Evolutionary conservation across 2,888 invertebrate species (phyloP), one percentile per base, ranked within the genome.

Genomic region (Lymantria monacha): DNA sequence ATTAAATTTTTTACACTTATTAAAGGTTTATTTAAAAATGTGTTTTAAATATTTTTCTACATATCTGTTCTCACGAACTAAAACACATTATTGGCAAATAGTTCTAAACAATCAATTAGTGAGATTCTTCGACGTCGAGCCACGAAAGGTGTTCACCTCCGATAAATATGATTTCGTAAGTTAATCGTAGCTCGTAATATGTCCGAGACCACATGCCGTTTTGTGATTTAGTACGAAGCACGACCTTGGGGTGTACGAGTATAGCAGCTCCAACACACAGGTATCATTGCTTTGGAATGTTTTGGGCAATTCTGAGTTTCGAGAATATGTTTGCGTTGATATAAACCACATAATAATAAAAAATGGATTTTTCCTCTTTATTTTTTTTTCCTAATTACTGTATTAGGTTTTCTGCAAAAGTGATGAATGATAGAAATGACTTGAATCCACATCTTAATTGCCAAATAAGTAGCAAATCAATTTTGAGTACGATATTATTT

Each of bases 121-220:
- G 66, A 66, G 67, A 65, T 53, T 59, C 46, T 57, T 48, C 63
- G 63, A 63, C 72, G 71, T 76, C 72, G 48, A 30, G 44, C 30
- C 30, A 30, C 41, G 49, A 61, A 58, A 58, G 58, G 57, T 56
- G 57, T 63, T 61, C 63, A 51, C 49, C 65, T 63, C 69, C 70
- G 71, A 79, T 81, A 80, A 81, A 78, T 74, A 72, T 68, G 60
- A 74, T 85, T 85, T 82, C 81, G 80, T 81, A 84, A 85, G 70
- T 72, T 81, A 79, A 76, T 74, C 70, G 71, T 74, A 76, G 68
- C 69, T 65, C 77, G 77, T 83, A 83, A 78, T 69, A 69, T 68
- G 69, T 69, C 63, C 62, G 63, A 70, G 74, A 62, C 86, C 77
- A 64, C 87, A 85, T 87, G 87, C 76, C 73, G 83, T 76, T 85